A percentile compares a stretch with the other conserved stretches of the same genome.
Conservation (phyloP, 2,888 invertebrate genomes). For the Taenaris catops region DNA sequence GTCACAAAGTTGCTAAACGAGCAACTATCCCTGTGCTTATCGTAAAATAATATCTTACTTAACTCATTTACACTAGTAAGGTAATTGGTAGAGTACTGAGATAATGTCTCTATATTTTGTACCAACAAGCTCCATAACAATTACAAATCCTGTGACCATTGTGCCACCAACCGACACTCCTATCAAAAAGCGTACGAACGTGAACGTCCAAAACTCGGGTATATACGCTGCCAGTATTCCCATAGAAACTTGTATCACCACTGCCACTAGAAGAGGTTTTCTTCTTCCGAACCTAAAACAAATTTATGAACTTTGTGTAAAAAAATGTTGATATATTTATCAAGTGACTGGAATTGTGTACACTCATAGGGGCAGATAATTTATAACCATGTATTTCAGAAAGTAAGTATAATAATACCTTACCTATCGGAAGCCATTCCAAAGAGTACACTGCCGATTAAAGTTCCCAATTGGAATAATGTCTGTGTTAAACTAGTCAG, state of each 20-base stretch:
- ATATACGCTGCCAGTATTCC: conserved; percentile 85
- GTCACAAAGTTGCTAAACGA: no score
- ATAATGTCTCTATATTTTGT: conserved; percentile 74
- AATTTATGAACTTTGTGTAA: no score
- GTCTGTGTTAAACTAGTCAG: conserved; percentile 86
- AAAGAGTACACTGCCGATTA: conserved; percentile 86
- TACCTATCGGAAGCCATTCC: conserved; percentile 88
- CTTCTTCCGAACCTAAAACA: conserved; percentile 86
- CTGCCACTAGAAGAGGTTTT: conserved; percentile 84
- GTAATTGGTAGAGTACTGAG: conserved; percentile 83
- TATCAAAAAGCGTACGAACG: conserved; percentile 83
- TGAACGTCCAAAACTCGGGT: conserved; percentile 81
- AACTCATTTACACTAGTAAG: no score
- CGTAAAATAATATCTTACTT: no score
- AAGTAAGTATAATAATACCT: conserved; percentile 24
- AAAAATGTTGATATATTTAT: no score
- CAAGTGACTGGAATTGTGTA: no score
- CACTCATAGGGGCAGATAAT: no score
- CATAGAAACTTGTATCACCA: conserved; percentile 84
- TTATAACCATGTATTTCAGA: no score
- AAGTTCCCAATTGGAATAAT: conserved; percentile 86
- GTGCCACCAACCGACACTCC: conserved; percentile 90
- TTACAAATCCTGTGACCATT: conserved; percentile 83
- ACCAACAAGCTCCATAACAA: conserved; percentile 85
- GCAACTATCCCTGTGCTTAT: no score